These are phyloP conservation scores for Silurus lanzhouensis DNA, from an alignment of 2,797 vertebrate genomes.

Conservation along the genomic window DNA sequence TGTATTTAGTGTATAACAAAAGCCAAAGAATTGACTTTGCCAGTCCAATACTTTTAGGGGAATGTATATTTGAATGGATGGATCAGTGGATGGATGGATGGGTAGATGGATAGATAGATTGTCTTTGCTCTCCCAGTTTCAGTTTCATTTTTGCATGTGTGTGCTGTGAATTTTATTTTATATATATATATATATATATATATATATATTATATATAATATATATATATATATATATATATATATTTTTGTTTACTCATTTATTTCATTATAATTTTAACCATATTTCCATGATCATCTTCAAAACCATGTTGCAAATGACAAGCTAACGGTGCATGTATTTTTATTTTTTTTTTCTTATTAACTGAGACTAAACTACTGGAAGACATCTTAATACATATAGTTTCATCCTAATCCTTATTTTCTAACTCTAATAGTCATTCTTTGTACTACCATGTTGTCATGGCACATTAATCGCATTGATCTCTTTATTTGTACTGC, in stretches of 20 bases:
- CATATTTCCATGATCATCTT: slow-evolving; percentile 61
- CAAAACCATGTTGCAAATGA: slow-evolving; percentile 47
- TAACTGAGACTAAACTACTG: slow-evolving; percentile 38
- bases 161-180: background rate
- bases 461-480: background rate
- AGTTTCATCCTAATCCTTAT: background rate
- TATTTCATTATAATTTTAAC: slow-evolving; percentile 54
- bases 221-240: too few relatives aligned
- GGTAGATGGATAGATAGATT: background rate
- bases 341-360: slow-evolving; percentile 58
- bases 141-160: too few relatives aligned
- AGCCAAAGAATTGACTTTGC: too few relatives aligned
- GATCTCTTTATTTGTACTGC: background rate
- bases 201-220: too few relatives aligned
- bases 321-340: slow-evolving; percentile 66
- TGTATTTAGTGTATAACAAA: too few relatives aligned
- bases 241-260: slow-evolving; percentile 27
- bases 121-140: background rate
- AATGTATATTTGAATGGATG: too few relatives aligned
- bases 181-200: background rate
- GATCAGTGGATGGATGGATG: background rate
- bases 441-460: background rate
- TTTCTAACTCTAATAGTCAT: background rate
- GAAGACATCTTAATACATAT: background rate
- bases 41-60: too few relatives aligned